Conservation (phyloP, 2,113 vertebrate genomes). For the Triplophysa siluroides region DNA sequence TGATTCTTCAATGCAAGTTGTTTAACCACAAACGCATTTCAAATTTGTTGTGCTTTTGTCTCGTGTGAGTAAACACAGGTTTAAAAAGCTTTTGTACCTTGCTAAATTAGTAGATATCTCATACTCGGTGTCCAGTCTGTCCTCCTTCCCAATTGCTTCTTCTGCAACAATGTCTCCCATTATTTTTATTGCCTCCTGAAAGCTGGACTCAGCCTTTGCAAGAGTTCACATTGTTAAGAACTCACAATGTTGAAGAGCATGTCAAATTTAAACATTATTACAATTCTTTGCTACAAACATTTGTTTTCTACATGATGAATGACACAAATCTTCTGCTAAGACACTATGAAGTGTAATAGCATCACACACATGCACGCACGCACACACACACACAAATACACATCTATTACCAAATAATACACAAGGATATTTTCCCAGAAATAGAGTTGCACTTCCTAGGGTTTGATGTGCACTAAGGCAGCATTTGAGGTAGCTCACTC, state of each 20-base stretch:
- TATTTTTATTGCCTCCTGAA: conserved; percentile 58
- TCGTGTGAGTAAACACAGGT: not conserved
- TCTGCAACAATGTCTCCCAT: conserved; percentile 58
- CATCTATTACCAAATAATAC: not conserved
- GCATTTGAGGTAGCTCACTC: conserved; percentile 63
- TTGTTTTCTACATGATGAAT: not conserved
- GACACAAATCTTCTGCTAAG: not conserved
- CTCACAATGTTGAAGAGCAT: not conserved
- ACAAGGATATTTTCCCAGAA: conserved; percentile 17
- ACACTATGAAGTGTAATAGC: not conserved
- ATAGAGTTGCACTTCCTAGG: conserved; percentile 61
- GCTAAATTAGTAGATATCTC: conserved; percentile 61
- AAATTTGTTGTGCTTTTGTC: no score
- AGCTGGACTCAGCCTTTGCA: conserved; percentile 58
- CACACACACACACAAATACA: not conserved
- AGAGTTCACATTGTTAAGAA: conserved; percentile 64
- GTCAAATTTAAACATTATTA: not conserved
- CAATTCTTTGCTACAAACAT: not conserved
- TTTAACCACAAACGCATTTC: not conserved
- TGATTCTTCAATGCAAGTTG: not conserved
- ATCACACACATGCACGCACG: not conserved
- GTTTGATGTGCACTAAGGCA: conserved; percentile 69
- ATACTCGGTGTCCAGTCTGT: conserved; percentile 58
- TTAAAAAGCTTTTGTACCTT: conserved; percentile 54
- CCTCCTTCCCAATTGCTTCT: conserved; percentile 50